A percentile compares a stretch with the other conserved stretches of the same genome.
Conservation (phyloP, 2,113 vertebrate genomes). For the Eretmochelys imbricata region DNA sequence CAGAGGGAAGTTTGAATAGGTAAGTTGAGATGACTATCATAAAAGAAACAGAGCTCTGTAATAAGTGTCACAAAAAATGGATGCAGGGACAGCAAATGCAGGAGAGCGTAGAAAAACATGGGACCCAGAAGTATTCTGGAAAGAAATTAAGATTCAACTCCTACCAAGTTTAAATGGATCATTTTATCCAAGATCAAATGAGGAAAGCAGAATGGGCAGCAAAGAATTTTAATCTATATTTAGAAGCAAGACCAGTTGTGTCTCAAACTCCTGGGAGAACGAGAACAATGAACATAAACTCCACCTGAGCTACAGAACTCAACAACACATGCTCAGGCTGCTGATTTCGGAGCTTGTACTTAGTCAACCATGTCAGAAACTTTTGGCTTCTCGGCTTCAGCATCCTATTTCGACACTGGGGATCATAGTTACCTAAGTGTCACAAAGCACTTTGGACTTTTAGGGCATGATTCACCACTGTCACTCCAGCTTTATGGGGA, state of each 20-base stretch:
- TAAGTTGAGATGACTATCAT: neutral
- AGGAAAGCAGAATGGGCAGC: neutral
- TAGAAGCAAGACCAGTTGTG: conserved; percentile 32
- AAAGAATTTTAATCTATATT: conserved; percentile 18
- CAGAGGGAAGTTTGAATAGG: neutral
- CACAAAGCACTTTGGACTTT: neutral
- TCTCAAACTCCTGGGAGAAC: conserved; percentile 29
- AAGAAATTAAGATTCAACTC: neutral
- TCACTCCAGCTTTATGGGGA: neutral
- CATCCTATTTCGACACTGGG: neutral
- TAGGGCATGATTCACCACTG: neutral
- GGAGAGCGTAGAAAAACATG: neutral
- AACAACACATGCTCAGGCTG: neutral
- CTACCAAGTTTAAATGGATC: neutral
- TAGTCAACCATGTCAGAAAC: neutral
- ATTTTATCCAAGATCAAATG: neutral
- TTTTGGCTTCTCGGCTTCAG: neutral
- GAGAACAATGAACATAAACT: neutral
- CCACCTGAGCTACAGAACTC: neutral
- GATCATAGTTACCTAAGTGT: neutral
- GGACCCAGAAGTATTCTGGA: neutral
- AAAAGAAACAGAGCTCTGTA: neutral
- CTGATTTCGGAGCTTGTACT: neutral
- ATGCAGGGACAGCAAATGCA: neutral
- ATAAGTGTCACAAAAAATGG: neutral